These are phyloP conservation scores for Halictus quadricinctus DNA, from an alignment of 2,888 invertebrate genomes.

Conservation along the genomic window DNA sequence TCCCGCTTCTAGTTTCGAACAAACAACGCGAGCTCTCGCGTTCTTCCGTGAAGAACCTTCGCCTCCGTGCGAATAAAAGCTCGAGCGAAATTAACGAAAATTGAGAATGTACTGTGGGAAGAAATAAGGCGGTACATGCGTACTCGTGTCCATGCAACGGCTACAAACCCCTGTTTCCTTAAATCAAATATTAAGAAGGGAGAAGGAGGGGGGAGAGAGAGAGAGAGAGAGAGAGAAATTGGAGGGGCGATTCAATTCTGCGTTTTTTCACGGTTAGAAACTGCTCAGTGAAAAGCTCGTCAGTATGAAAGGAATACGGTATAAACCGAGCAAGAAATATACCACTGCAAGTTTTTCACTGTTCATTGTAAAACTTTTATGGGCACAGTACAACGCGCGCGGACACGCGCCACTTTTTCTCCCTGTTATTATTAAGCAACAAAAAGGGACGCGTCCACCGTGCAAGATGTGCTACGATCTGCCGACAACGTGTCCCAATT, in stretches of 20 bases:
- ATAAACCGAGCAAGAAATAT: conserved; percentile 33
- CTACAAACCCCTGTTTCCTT: background rate
- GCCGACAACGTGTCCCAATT: background rate
- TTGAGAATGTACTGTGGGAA: background rate
- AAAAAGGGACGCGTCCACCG: background rate
- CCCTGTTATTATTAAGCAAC: conserved; percentile 9
- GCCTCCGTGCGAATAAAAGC: background rate
- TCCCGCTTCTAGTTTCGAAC: background rate
- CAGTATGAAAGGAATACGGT: conserved; percentile 23
- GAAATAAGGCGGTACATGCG: background rate
- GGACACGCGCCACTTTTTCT: conserved; percentile 1
- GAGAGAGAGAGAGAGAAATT: background rate
- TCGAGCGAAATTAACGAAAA: conserved; percentile 7
- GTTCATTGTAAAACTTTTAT: conserved; percentile 37
- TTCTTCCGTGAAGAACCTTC: background rate
- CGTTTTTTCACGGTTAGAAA: conserved; percentile 13
- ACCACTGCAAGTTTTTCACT: conserved; percentile 21
- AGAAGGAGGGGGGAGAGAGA: background rate
- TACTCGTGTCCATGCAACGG: background rate
- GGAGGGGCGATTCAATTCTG: background rate
- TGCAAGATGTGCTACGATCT: background rate
- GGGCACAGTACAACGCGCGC: background rate
- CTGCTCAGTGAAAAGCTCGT: conserved; percentile 19
- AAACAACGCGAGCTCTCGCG: background rate
- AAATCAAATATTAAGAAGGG: background rate